These are phyloP conservation scores for Osmerus eperlanus DNA, from an alignment of 2,113 vertebrate species.

Conservation along the genomic window DNA sequence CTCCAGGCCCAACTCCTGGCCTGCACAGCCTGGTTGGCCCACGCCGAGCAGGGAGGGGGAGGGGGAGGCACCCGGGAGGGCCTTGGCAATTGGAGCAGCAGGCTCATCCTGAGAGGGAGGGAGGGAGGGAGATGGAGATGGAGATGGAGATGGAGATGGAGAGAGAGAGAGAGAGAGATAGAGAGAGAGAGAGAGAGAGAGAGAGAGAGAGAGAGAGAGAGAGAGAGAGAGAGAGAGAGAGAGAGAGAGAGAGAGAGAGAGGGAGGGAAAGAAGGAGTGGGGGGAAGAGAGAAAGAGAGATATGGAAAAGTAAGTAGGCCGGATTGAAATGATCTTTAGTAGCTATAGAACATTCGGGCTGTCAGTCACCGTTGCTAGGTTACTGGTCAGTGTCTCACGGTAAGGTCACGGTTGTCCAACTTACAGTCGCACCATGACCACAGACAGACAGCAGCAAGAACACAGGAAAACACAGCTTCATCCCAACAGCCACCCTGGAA, in stretches of 20 bases:
- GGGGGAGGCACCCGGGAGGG: not conserved
- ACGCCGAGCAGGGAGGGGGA: not conserved
- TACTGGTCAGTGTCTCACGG: not conserved
- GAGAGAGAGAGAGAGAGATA: not conserved
- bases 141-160: too few species aligned
- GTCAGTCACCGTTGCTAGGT: not conserved
- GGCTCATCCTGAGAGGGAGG: constrained; percentile 3
- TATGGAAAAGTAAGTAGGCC: not conserved
- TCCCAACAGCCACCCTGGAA: constrained; percentile 39
- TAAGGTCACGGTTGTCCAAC: not conserved
- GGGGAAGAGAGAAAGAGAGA: not conserved
- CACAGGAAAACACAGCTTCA: constrained; percentile 43
- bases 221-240: not conserved
- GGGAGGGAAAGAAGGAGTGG: not conserved
- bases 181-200: not conserved
- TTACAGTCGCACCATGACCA: constrained; percentile 39
- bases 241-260: not conserved
- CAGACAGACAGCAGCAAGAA: constrained; percentile 45
- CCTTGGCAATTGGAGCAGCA: not conserved
- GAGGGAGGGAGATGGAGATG: too few species aligned
- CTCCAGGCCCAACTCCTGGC: constrained; percentile 21
- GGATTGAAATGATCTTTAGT: not conserved
- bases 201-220: not conserved
- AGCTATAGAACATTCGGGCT: not conserved
- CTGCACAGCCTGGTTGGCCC: constrained; percentile 25